A percentile compares a stretch with the other conserved stretches of the same genome.
Conservation (phyloP, 2,888 invertebrate species). For the Agriopis leucophaearia region DNA sequence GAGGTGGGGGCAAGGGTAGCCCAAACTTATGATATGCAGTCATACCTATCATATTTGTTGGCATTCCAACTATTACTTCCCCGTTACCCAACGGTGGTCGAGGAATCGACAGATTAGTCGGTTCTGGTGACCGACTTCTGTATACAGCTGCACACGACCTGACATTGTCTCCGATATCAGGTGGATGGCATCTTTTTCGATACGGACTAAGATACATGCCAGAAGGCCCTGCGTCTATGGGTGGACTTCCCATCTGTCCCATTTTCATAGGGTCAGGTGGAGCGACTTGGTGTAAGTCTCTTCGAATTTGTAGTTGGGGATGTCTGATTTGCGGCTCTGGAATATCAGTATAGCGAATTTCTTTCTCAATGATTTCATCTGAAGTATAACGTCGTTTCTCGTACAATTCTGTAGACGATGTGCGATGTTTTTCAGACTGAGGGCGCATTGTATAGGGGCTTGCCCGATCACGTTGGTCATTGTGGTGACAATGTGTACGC, state of each 20-base stretch:
- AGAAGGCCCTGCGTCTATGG: slow-evolving; percentile 79
- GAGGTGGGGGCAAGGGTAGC: slow-evolving; percentile 79
- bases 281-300: slow-evolving; percentile 89
- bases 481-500: slow-evolving; percentile 90
- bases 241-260: slow-evolving; percentile 74
- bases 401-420: slow-evolving; percentile 69
- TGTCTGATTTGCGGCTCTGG: slow-evolving; percentile 79
- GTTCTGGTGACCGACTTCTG: slow-evolving; percentile 80
- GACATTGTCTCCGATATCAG: slow-evolving; percentile 79
- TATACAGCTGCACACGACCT: slow-evolving; percentile 76
- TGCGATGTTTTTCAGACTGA: slow-evolving; percentile 82
- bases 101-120: slow-evolving; percentile 82
- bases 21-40: slow-evolving; percentile 82
- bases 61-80: slow-evolving; percentile 74
- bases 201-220: slow-evolving; percentile 83
- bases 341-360: slow-evolving; percentile 80
- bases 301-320: slow-evolving; percentile 90
- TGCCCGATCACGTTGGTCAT: slow-evolving; percentile 85
- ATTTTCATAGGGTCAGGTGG: slow-evolving; percentile 75
- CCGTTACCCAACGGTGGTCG: slow-evolving; percentile 67
- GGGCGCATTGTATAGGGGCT: slow-evolving; percentile 92
- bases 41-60: slow-evolving; percentile 77
- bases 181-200: slow-evolving; percentile 86
- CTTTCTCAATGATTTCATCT: slow-evolving; percentile 80
- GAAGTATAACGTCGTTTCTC: slow-evolving; percentile 80